Evolutionary conservation across 2,113 vertebrate species (phyloP).

Genomic region (Chionis minor): DNA sequence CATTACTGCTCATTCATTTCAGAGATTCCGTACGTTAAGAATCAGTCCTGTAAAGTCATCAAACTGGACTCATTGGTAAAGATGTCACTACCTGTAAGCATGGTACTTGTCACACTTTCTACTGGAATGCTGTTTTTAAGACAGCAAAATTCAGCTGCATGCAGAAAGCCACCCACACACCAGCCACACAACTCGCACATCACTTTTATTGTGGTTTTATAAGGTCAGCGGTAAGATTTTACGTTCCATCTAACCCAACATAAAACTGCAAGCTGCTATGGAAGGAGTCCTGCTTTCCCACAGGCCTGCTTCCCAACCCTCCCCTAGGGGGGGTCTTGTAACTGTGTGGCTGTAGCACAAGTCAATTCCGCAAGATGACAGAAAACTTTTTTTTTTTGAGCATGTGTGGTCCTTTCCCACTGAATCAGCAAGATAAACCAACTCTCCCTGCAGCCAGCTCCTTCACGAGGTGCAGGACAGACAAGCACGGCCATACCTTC

Average conservation of each 20-base stretch:
- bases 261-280: background rate
- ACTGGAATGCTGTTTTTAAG: background rate
- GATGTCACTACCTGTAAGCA: background rate
- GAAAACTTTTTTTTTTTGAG: background rate
- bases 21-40: background rate
- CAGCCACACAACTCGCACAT: background rate
- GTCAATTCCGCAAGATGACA: background rate
- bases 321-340: background rate
- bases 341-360: fast-evolving
- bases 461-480: background rate
- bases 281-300: background rate
- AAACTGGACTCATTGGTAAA: background rate
- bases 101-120: background rate
- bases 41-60: background rate
- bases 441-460: background rate
- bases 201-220: background rate
- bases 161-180: background rate
- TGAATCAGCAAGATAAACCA: background rate
- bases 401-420: background rate
- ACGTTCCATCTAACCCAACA: background rate
- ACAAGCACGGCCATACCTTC: background rate
- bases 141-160: background rate
- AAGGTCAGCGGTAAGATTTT: background rate
- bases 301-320: background rate
- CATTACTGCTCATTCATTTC: background rate